A percentile compares a stretch with the other conserved stretches of the same genome.
Evolutionary conservation across 2,888 invertebrate genomes (phyloP).

Genomic region (Chrysolina haemoptera): DNA sequence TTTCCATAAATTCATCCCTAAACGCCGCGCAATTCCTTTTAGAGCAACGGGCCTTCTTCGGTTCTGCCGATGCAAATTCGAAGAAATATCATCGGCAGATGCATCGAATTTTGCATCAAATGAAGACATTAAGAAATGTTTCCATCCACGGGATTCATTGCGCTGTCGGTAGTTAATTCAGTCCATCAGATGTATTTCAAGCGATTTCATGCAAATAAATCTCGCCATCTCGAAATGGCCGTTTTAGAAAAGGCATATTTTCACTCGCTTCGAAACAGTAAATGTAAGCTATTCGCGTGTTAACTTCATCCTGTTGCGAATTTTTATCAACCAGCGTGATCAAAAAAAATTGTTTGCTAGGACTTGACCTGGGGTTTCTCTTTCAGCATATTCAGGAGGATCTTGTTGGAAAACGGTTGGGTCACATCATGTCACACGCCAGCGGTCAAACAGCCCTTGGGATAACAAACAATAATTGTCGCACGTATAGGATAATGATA

Average conservation of each 20-base stretch:
- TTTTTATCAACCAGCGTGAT: neutral
- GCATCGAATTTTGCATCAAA: slow-evolving; percentile 44
- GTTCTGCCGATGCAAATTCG: slow-evolving; percentile 26
- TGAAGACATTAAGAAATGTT: slow-evolving; percentile 56
- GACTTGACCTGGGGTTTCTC: neutral
- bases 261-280: slow-evolving; percentile 10
- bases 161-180: slow-evolving; percentile 47
- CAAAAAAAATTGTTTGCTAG: neutral
- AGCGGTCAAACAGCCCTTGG: too few relatives aligned
- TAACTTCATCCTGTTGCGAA: neutral
- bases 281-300: slow-evolving; percentile 11
- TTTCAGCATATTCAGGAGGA: too few relatives aligned
- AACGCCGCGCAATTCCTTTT: slow-evolving; percentile 18
- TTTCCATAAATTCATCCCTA: slow-evolving; percentile 22
- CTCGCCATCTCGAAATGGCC: slow-evolving; percentile 18
- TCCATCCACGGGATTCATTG: slow-evolving; percentile 39
- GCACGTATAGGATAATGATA: too few relatives aligned
- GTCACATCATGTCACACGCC: too few relatives aligned
- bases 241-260: slow-evolving; percentile 24
- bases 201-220: slow-evolving; percentile 53
- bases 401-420: neutral
- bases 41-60: neutral
- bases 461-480: too few relatives aligned
- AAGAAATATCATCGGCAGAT: slow-evolving; percentile 15
- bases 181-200: slow-evolving; percentile 53